phyloP scores from a whole-genome alignment of 2,888 invertebrate species.

The Mythimna impura region DNA sequence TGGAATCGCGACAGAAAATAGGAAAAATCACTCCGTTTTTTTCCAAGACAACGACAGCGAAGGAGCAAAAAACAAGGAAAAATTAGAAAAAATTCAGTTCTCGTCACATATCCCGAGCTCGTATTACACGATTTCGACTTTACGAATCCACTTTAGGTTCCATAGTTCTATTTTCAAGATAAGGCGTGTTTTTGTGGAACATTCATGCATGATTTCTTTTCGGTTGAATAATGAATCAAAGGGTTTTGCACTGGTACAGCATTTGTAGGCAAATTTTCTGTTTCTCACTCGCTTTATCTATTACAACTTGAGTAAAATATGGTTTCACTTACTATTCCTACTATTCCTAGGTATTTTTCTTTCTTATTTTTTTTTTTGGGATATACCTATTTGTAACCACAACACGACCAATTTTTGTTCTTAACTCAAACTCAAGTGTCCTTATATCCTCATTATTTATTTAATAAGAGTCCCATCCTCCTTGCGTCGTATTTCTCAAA shows the following conservation, averaged over 20 bases:
- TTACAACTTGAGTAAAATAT: background rate
- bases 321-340: background rate
- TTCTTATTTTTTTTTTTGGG: background rate
- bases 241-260: conserved; percentile 18
- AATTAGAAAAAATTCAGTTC: conserved; percentile 52
- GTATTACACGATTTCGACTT: conserved; percentile 43
- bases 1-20: conserved; percentile 65
- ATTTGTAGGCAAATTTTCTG: conserved; percentile 12
- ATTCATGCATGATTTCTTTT: conserved; percentile 29
- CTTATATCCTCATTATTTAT: conserved; percentile 22
- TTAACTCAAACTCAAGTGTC: background rate
- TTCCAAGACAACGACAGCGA: conserved; percentile 58
- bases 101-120: conserved; percentile 27
- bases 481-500: background rate
- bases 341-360: background rate
- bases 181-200: conserved; percentile 32
- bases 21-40: conserved; percentile 69
- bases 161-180: conserved; percentile 38
- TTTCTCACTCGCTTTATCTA: background rate
- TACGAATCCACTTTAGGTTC: conserved; percentile 44
- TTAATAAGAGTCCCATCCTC: background rate
- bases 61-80: conserved; percentile 60
- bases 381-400: background rate
- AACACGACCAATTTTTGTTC: background rate
- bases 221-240: conserved; percentile 53